Evolutionary conservation across 1,140 invertebrate species (phyloP), one percentile per base, ranked within the genome.

Genomic region (Hycleus cichorii): DNA sequence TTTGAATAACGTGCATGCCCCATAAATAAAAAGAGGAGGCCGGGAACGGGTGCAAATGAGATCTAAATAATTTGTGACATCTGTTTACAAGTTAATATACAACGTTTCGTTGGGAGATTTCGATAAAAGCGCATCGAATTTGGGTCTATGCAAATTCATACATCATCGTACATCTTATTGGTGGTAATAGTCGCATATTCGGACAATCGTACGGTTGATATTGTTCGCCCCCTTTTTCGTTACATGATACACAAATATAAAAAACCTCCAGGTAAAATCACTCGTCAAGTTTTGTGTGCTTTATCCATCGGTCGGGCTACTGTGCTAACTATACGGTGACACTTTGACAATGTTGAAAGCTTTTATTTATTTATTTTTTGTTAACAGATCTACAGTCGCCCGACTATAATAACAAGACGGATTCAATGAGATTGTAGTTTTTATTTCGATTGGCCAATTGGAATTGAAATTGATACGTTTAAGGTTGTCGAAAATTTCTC

Each of bases 51-150:
- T 47, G 46, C 46, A 49, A 49, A 49, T 39, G 47, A 24, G 47
- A 62, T 66, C 57, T 59, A 58, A 59, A 67, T 64, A 64, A 67
- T 67, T 67, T 61, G 32, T 32, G 64, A 67, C 65, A 67, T 67
- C 65, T 67, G 65, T 67, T 67, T 65, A 67, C 65, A 67, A 67
- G 63, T 65, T 67, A 67, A 65, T 67, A 67, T 60, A 63, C 57
- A 58, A 60, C 49, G 54, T 18, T 18, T 18, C 7, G 3, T 32
- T 7, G 32, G 32, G 7, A 61, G 39, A 39, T 62, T 39, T 58
- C 48, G 38, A 42, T 59, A 51, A 67, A 65, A 62, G 65, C 65
- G 59, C 63, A 65, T 60, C 65, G 65, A 67, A 67, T 63, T 49
- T 57, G 51, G 32, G 32, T 32, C 32, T 32, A 32, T 32, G 32